Conservation (phyloP, 2,113 vertebrate species). For the Tragulus kanchil region DNA sequence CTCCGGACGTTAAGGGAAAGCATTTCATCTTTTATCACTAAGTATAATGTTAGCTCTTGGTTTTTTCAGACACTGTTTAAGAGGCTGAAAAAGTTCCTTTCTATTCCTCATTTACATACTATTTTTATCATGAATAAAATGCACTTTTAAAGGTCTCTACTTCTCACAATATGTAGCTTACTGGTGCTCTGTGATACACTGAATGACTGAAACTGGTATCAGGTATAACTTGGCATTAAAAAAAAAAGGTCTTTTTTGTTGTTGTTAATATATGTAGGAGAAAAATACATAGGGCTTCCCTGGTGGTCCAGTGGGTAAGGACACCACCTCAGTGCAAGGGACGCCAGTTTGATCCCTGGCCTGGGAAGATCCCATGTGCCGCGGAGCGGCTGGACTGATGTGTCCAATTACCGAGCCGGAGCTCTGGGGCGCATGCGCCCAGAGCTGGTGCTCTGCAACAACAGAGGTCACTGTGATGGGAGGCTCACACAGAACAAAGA, state of each 20-base stretch:
- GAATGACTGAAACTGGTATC: neutral
- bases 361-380: too few relatives aligned
- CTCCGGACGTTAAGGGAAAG: neutral
- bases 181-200: neutral
- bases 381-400: too few relatives aligned
- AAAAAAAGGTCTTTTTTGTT: neutral
- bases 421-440: too few relatives aligned
- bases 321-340: too few relatives aligned
- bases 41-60: neutral
- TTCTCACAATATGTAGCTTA: neutral
- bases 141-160: neutral
- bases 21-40: neutral
- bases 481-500: too few relatives aligned
- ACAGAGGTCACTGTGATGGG: too few relatives aligned
- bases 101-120: neutral
- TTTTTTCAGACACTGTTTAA: neutral
- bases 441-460: too few relatives aligned
- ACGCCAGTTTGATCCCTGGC: too few relatives aligned
- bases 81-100: neutral
- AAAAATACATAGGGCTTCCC: neutral
- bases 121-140: conserved; percentile 45
- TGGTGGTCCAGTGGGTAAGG: too few relatives aligned
- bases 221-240: neutral
- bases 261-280: neutral
- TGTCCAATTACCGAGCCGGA: too few relatives aligned